These are phyloP conservation scores for Crepidodera aurea DNA, from an alignment of 2,888 invertebrate species.

Conservation along the genomic window DNA sequence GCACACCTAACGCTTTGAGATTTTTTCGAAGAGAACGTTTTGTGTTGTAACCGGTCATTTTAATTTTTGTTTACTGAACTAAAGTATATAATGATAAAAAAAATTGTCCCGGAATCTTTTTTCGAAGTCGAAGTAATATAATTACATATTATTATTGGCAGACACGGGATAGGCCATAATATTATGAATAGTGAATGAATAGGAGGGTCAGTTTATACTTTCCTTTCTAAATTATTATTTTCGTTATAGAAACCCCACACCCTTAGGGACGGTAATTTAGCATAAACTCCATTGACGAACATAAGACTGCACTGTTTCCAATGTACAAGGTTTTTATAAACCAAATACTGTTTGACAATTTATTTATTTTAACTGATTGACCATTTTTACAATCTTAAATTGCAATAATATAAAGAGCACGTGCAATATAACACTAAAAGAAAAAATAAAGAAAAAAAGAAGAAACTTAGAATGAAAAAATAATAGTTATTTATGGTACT, in stretches of 20 bases:
- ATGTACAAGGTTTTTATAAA: too few species aligned
- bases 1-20: background rate
- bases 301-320: too few species aligned
- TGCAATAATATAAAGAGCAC: too few species aligned
- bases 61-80: constrained; percentile 7
- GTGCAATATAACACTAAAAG: too few species aligned
- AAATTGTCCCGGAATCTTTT: constrained; percentile 10
- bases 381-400: too few species aligned
- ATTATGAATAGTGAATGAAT: constrained; percentile 10
- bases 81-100: constrained; percentile 22
- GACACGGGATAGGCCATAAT: background rate
- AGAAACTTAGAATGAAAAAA: too few species aligned
- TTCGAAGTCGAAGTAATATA: constrained; percentile 5
- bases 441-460: too few species aligned
- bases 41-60: background rate
- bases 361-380: too few species aligned
- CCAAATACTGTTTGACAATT: too few species aligned
- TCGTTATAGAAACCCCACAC: background rate
- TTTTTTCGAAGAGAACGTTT: background rate
- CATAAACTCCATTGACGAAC: too few species aligned
- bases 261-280: background rate
- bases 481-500: too few species aligned
- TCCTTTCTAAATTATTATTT: background rate
- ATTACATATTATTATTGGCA: constrained; percentile 18
- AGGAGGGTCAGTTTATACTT: constrained; percentile 1